Conservation (phyloP, 2,888 invertebrate species). For the Cryptus armator region DNA sequence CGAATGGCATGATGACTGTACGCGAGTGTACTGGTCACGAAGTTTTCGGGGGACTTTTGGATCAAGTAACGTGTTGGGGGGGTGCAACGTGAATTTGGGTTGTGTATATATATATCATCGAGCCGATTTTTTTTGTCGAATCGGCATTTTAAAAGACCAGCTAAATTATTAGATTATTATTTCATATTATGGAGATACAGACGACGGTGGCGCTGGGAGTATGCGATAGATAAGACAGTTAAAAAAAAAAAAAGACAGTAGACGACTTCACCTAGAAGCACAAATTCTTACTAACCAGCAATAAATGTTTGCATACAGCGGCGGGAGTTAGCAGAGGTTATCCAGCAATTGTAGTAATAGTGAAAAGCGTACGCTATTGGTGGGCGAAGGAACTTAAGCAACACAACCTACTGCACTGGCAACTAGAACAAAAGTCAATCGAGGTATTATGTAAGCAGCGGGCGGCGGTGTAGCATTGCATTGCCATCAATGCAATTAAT, state of each 20-base stretch:
- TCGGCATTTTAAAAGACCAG: slow-evolving; percentile 31
- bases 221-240: slow-evolving; percentile 54
- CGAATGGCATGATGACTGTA: slow-evolving; percentile 25
- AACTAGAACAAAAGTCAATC: slow-evolving; percentile 83
- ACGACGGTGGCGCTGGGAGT: slow-evolving; percentile 62
- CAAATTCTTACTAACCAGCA: slow-evolving; percentile 78
- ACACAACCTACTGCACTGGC: slow-evolving; percentile 83
- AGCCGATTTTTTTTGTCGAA: slow-evolving; percentile 11
- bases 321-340: slow-evolving; percentile 82
- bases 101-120: slow-evolving; percentile 34
- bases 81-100: slow-evolving; percentile 30
- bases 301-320: slow-evolving; percentile 80
- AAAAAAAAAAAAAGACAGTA: slow-evolving; percentile 41
- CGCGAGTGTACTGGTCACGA: slow-evolving; percentile 8
- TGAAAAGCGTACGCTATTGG: slow-evolving; percentile 81
- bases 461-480: slow-evolving; percentile 69
- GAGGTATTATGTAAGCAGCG: slow-evolving; percentile 73
- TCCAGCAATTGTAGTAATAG: slow-evolving; percentile 79
- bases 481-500: slow-evolving; percentile 31
- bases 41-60: slow-evolving; percentile 5
- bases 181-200: slow-evolving; percentile 46
- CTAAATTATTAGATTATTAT: slow-evolving; percentile 41
- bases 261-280: slow-evolving; percentile 74
- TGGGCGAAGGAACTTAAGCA: slow-evolving; percentile 82
- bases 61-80: not conserved